A percentile compares a stretch with the other conserved stretches of the same genome.
phyloP scores from a whole-genome alignment of 1,140 invertebrate species.

The Caenorhabditis brenneri region DNA sequence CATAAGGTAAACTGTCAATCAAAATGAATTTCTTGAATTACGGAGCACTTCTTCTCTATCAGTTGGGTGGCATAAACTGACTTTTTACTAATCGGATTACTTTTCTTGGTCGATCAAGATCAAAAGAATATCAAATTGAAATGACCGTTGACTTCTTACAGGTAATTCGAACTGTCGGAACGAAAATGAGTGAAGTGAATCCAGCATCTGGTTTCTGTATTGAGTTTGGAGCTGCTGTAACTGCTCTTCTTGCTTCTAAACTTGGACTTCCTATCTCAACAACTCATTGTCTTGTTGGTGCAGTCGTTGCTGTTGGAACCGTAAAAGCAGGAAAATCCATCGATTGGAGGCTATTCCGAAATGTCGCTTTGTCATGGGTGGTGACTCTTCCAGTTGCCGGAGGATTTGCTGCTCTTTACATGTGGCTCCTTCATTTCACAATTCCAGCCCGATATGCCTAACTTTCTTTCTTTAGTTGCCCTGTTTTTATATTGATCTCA shows the following conservation, averaged over 20 bases:
- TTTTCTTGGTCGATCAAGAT: not conserved
- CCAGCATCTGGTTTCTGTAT: constrained; percentile 81
- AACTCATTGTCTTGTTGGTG: constrained; percentile 93
- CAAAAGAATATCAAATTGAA: not conserved
- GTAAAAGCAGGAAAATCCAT: constrained; percentile 75
- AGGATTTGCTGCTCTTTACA: constrained; percentile 41
- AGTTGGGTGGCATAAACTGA: not conserved
- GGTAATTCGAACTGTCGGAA: constrained; percentile 64
- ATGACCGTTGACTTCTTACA: constrained; percentile 17
- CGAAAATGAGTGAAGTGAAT: constrained; percentile 66
- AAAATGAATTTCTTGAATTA: not conserved
- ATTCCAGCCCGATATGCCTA: constrained; percentile 3
- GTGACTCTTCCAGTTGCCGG: constrained; percentile 88
- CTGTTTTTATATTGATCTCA: not conserved
- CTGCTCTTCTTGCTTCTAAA: constrained; percentile 91
- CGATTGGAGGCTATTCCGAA: constrained; percentile 76
- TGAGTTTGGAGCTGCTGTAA: constrained; percentile 91
- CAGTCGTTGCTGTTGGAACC: constrained; percentile 61
- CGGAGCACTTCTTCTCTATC: not conserved
- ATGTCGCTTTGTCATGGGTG: constrained; percentile 92
- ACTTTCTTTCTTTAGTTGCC: not conserved
- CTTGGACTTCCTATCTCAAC: constrained; percentile 92
- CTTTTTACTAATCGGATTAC: not conserved
- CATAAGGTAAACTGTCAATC: constrained; percentile 23
- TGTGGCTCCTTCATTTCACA: constrained; percentile 35